Percentiles rank a stretch among this genome's conserved stretches.
These are phyloP conservation scores for Drosophila mojavensis DNA, from an alignment of 1,140 invertebrate species.

Conservation along the genomic window DNA sequence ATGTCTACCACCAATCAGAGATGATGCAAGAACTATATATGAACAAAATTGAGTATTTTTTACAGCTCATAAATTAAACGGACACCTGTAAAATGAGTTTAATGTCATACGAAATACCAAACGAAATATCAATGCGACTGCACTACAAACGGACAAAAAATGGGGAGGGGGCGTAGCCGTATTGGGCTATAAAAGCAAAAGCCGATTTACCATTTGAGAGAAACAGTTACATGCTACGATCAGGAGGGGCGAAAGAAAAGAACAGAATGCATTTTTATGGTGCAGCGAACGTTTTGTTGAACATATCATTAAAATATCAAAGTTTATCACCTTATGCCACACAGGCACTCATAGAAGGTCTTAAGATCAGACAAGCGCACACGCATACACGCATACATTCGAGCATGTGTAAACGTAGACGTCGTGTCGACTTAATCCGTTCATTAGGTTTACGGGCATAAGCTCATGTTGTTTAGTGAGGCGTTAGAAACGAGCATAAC, in stretches of 20 bases:
- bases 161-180: slow-evolving; percentile 12
- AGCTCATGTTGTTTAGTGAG: slow-evolving; percentile 80
- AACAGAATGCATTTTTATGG: slow-evolving; percentile 74
- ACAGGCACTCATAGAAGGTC: slow-evolving; percentile 41
- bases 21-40: slow-evolving; percentile 33
- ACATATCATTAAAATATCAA: slow-evolving; percentile 83
- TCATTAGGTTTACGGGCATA: slow-evolving; percentile 81
- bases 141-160: not conserved
- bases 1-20: not conserved
- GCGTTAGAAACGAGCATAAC: slow-evolving; percentile 72
- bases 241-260: not conserved
- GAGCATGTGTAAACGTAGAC: slow-evolving; percentile 15
- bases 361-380: slow-evolving; percentile 47
- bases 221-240: not conserved
- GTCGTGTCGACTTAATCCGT: slow-evolving; percentile 71
- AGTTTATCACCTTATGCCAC: slow-evolving; percentile 80
- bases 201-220: slow-evolving; percentile 64
- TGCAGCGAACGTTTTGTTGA: slow-evolving; percentile 80
- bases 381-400: slow-evolving; percentile 16
- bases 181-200: slow-evolving; percentile 65
- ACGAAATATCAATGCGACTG: slow-evolving; percentile 32
- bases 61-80: slow-evolving; percentile 77
- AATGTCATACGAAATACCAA: slow-evolving; percentile 58
- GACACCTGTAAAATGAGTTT: slow-evolving; percentile 76
- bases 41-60: slow-evolving; percentile 59